A percentile compares a stretch with the other conserved stretches of the same genome.
Evolutionary conservation across 2,888 invertebrate species (phyloP).

Genomic region (Horisme vitalbata): DNA sequence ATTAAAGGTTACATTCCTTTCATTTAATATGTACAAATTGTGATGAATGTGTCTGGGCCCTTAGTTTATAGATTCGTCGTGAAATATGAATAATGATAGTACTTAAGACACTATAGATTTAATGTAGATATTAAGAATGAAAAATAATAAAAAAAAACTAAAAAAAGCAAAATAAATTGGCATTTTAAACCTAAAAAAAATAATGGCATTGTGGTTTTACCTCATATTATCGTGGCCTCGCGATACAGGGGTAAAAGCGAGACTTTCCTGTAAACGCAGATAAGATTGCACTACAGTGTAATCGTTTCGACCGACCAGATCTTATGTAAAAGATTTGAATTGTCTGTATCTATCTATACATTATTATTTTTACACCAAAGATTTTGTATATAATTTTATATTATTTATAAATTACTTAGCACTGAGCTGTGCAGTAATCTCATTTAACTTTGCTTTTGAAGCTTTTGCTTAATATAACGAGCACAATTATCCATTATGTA

Average conservation of each 20-base stretch:
- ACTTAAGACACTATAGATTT: constrained; percentile 67
- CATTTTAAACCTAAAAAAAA: constrained; percentile 41
- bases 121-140: constrained; percentile 63
- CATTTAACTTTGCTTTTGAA: constrained; percentile 68
- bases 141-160: constrained; percentile 46
- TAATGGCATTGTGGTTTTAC: constrained; percentile 76
- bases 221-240: constrained; percentile 50
- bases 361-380: constrained; percentile 71
- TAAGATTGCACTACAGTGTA: constrained; percentile 70
- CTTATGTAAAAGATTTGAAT: constrained; percentile 73
- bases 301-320: constrained; percentile 83
- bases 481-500: constrained; percentile 55
- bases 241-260: constrained; percentile 57
- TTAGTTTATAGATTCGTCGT: constrained; percentile 81
- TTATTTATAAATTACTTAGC: constrained; percentile 48
- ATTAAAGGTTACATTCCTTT: constrained; percentile 83
- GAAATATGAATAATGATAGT: constrained; percentile 79
- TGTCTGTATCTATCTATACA: constrained; percentile 56
- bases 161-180: constrained; percentile 43
- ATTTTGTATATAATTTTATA: constrained; percentile 76
- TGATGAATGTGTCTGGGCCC: constrained; percentile 81
- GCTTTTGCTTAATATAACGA: constrained; percentile 69
- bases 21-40: constrained; percentile 74
- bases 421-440: constrained; percentile 63
- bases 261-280: constrained; percentile 80